These are phyloP conservation scores for Agriopis aurantiaria DNA, from an alignment of 2,888 invertebrate species.

Conservation along the genomic window DNA sequence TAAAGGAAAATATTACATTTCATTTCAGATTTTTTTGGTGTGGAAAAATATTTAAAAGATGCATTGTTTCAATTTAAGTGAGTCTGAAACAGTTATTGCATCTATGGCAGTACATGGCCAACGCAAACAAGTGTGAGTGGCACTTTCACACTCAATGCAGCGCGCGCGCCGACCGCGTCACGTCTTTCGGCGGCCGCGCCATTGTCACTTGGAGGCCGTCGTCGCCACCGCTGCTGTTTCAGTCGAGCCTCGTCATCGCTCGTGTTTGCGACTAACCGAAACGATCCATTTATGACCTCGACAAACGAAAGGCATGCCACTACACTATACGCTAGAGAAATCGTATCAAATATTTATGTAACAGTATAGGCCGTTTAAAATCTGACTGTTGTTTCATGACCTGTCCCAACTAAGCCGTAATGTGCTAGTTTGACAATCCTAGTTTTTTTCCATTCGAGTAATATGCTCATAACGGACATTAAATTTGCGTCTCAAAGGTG, in stretches of 20 bases:
- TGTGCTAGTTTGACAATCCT: slow-evolving; percentile 4
- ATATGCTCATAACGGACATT: slow-evolving; percentile 46
- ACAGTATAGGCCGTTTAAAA: slow-evolving; percentile 26
- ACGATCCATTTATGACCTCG: slow-evolving; percentile 59
- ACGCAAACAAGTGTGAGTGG: slow-evolving; percentile 63
- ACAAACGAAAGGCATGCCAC: slow-evolving; percentile 58
- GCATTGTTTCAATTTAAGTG: slow-evolving; percentile 56
- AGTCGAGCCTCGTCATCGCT: slow-evolving; percentile 34
- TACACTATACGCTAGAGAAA: slow-evolving; percentile 50
- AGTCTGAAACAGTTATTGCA: slow-evolving; percentile 66
- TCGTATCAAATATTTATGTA: slow-evolving; percentile 60
- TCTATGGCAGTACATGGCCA: slow-evolving; percentile 55
- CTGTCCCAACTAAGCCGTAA: slow-evolving; percentile 29
- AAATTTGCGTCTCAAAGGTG: slow-evolving; percentile 54
- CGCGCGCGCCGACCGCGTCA: slow-evolving; percentile 29
- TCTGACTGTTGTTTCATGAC: slow-evolving; percentile 28
- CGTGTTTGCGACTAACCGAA: slow-evolving; percentile 50
- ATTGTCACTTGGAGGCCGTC: slow-evolving; percentile 14
- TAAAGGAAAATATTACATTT: too few species aligned
- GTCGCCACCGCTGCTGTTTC: slow-evolving; percentile 2
- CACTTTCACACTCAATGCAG: slow-evolving; percentile 76
- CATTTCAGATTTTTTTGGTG: not conserved
- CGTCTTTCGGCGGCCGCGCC: slow-evolving; percentile 22
- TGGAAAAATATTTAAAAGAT: not conserved
- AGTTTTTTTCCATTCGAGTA: slow-evolving; percentile 38